These are phyloP conservation scores for Sander lucioperca DNA, from an alignment of 2,113 vertebrate genomes.

Conservation along the genomic window DNA sequence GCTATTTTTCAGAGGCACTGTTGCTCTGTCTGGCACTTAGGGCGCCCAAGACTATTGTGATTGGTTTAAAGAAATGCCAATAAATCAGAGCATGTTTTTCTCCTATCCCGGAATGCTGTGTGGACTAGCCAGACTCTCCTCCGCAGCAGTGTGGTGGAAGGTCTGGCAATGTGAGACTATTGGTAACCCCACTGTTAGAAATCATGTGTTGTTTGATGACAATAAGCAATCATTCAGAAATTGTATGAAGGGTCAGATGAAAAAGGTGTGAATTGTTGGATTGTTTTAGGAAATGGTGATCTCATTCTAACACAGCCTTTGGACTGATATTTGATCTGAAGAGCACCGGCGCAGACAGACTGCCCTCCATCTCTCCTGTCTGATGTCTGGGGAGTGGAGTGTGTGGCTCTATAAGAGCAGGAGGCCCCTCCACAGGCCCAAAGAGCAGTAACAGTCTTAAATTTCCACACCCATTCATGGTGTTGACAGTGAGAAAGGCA, in stretches of 20 bases:
- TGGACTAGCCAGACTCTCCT: no score
- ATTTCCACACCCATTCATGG: conserved; percentile 52
- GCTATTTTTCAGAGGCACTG: no score
- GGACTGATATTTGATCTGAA: conserved; percentile 25
- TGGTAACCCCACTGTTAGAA: no score
- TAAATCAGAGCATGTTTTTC: no score
- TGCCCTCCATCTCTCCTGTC: neutral
- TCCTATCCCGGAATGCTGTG: no score
- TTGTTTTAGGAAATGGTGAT: conserved; percentile 35
- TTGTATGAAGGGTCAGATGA: neutral
- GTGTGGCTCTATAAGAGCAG: conserved; percentile 10
- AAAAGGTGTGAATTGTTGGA: neutral
- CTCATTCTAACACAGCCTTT: conserved; percentile 21
- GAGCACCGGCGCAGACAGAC: conserved; percentile 1
- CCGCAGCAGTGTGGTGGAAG: no score
- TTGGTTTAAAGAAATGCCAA: no score
- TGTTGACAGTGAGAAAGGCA: conserved; percentile 73
- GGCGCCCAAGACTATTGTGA: no score
- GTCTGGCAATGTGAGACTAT: no score
- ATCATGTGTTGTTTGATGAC: neutral
- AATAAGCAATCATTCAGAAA: neutral
- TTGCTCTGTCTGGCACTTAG: no score
- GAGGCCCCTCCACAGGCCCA: conserved; percentile 13
- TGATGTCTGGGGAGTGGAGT: conserved; percentile 15
- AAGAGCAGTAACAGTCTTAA: conserved; percentile 56